Evolutionary conservation across 2,113 vertebrate genomes (phyloP).

Genomic region (Triplophysa rosa): DNA sequence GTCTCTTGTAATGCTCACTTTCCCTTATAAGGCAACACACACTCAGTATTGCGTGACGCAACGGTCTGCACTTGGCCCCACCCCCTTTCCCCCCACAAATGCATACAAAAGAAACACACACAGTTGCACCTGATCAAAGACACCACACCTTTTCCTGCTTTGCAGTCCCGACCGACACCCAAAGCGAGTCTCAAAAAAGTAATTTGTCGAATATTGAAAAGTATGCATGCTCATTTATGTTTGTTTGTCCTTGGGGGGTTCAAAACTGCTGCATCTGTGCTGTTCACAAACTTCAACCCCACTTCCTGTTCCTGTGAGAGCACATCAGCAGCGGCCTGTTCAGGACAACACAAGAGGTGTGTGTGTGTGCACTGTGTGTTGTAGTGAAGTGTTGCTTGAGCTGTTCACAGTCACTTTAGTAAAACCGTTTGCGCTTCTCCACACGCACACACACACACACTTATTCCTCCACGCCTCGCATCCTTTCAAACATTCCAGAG

Average conservation of each 20-base stretch:
- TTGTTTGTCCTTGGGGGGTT: conserved; percentile 17
- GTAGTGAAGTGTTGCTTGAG: background rate
- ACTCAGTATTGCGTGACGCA: conserved; percentile 20
- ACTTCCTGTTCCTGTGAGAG: conserved; percentile 15
- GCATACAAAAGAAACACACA: conserved; percentile 29
- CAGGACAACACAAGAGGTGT: background rate
- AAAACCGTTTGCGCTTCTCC: background rate
- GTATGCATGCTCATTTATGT: conserved; percentile 13
- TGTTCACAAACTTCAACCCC: background rate
- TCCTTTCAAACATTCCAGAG: background rate
- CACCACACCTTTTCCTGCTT: conserved; percentile 41
- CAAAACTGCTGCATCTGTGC: conserved; percentile 7
- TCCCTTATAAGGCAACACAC: conserved; percentile 53
- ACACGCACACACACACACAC: background rate
- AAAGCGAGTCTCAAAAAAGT: background rate
- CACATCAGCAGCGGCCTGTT: background rate
- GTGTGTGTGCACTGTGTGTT: background rate
- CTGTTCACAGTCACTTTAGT: background rate
- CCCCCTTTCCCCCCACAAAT: conserved; percentile 14
- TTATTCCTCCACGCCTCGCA: background rate
- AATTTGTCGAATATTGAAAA: background rate
- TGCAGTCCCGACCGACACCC: background rate
- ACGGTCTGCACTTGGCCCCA: background rate
- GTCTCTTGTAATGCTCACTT: conserved; percentile 43
- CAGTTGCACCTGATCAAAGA: conserved; percentile 34